Base-by-base conservation (phyloP, 2,113 vertebrate genomes). In the Prionailurus bengalensis region DNA sequence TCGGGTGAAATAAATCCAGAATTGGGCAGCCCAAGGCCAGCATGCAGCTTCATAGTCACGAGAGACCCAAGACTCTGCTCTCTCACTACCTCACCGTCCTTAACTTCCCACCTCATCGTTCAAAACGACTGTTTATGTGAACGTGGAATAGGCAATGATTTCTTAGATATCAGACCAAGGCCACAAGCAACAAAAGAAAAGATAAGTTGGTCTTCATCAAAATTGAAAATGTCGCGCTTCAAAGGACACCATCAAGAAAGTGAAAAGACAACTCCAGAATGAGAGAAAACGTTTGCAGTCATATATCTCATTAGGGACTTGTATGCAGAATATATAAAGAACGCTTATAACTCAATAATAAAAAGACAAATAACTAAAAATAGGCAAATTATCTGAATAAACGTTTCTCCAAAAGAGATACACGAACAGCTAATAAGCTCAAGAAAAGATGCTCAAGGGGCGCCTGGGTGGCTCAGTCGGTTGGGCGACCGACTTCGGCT, bases 321-420 rank as follows among this genome's bases (percentile, higher is more conserved):
- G 42, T 82, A 82, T 36, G 51, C 78, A 85, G n/a, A 42, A 45
- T 79, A 61, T 55, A 94, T 78, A 83, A 76, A 82, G 23, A 94
- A 74, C 36, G 31, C 55, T 51, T 19, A 48, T 61, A 92, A 55
- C 31, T 39, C 27, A 96, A 84, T 71, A 81, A 89, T 61, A 78
- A 80, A 89, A 73, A 89, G 33, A 63, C 29, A 79, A 48, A 76
- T 58, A 88, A 53, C 15, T 70, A 76, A 86, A 89, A 71, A 29
- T 84, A n/a, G 25, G 19, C 23, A 94, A 95, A 78, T 76, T 84
- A 71, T 84, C 42, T 71, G n/a, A 93, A 71, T n/a, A 76, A n/a
- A 90, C 51, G 81, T 81, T 85, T 74, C 48, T 89, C 55, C n/a
- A 51, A 94, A 83, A 27, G 45, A 87, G 23, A 88, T 63, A 92